Conservation (phyloP, 2,113 vertebrate genomes). For the Gobius niger region DNA sequence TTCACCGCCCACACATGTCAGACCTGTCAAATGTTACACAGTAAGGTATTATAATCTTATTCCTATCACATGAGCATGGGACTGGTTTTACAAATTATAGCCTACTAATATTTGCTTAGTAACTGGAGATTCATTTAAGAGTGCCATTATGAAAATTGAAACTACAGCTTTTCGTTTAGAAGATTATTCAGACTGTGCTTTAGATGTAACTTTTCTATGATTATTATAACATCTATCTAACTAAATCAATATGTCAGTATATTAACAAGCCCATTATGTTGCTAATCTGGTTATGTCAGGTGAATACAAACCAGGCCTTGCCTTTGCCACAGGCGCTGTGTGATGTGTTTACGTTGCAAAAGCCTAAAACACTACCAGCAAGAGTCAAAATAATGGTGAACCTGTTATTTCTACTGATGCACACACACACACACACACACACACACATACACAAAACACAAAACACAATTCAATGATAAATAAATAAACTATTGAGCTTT, state of each 20-base stretch:
- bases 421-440: background rate
- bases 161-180: background rate
- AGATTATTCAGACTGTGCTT: background rate
- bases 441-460: background rate
- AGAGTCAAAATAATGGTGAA: slow-evolving; percentile 24
- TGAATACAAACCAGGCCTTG: background rate
- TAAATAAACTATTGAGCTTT: background rate
- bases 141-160: background rate
- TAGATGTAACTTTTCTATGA: background rate
- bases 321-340: background rate
- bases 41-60: background rate
- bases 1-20: slow-evolving; percentile 25
- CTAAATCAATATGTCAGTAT: background rate
- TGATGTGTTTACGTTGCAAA: background rate
- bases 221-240: background rate
- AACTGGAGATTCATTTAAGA: background rate
- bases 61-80: background rate
- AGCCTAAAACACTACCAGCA: background rate
- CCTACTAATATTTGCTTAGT: slow-evolving; percentile 1
- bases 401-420: slow-evolving; percentile 16
- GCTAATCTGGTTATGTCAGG: background rate
- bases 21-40: slow-evolving; percentile 16
- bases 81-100: slow-evolving; percentile 1
- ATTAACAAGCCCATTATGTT: background rate
- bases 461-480: background rate